Evolutionary conservation across 2,113 vertebrate genomes (phyloP), one percentile per base, ranked within the genome.

Genomic region (Pelobates fuscus): DNA sequence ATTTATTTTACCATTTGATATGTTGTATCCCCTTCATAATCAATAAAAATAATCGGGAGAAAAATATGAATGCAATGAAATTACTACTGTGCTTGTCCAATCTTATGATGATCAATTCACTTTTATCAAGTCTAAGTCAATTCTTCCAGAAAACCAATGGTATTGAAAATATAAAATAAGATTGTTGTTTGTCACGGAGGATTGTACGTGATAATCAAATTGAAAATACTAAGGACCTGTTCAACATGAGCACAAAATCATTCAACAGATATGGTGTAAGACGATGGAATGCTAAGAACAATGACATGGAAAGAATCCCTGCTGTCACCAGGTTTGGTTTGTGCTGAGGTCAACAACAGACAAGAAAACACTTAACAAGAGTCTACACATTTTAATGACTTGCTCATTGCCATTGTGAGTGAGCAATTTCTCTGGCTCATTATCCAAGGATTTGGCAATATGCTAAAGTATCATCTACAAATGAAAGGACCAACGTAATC

Each of bases 221-320:
- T 49, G 67, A 26, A 71, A 21, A 61, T 26, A 60, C 24, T 61
- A 20, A 21, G 27, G 37, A 49, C 8, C 44, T 1, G 3, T 49
- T 49, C 1, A 49, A 18, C 41, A 17, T 12, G 54, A 70, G 55
- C 18, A 18, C 27, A 37, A 55, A 54, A 58, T 43, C 30, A 41
- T 3, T 43, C 30, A 20, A 17, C 15, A 15, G 15, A n/a, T 25
- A 67, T 66, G 23, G 30, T 66, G 18, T 2, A 54, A 17, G 37
- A 60, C 62, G 8, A 5, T 21, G 46, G 71, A 75, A 67, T 67
- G 63, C 27, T 75, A 61, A 44, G 71, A 75, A 75, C 71, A 75
- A 75, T 29, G 63, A 23, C 15, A 54, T 67, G 54, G 29, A 25
- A 46, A 29, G 61, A 67, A 27, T 37, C 43, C 71, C 71, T 30